Conservation (phyloP, 2,888 invertebrate genomes). For the Sarcophaga caerulescens region DNA sequence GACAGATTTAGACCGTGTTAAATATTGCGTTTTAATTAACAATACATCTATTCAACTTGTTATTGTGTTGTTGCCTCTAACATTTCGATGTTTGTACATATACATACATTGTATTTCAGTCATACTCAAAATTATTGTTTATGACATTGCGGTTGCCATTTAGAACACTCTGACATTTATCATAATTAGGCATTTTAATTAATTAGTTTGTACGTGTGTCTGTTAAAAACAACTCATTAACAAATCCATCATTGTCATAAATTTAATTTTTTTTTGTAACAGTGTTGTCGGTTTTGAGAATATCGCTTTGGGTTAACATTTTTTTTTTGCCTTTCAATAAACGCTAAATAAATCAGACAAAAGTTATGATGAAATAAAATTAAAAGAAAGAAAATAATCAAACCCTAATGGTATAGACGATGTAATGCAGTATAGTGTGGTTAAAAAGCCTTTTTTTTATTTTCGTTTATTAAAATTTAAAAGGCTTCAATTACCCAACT, state of each 20-base stretch:
- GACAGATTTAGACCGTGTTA: conserved; percentile 3
- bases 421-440: too few relatives aligned
- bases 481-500: too few relatives aligned
- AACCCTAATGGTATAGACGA: too few relatives aligned
- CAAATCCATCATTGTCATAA: conserved; percentile 17
- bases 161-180: conserved; percentile 24
- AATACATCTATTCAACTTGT: conserved; percentile 6
- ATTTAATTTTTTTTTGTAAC: not conserved
- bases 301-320: not conserved
- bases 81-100: not conserved
- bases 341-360: too few relatives aligned
- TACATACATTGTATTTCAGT: not conserved
- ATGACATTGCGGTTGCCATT: conserved; percentile 27
- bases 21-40: conserved; percentile 30
- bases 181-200: conserved; percentile 51
- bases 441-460: too few relatives aligned
- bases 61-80: not conserved
- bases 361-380: too few relatives aligned
- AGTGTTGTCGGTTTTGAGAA: not conserved
- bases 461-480: too few relatives aligned
- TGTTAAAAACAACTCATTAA: conserved; percentile 10
- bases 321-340: too few relatives aligned
- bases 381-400: too few relatives aligned
- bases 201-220: conserved; percentile 20
- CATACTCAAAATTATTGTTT: conserved; percentile 30